These are phyloP conservation scores for Octomys mimax DNA, from an alignment of 2,797 vertebrate genomes.

Conservation along the genomic window DNA sequence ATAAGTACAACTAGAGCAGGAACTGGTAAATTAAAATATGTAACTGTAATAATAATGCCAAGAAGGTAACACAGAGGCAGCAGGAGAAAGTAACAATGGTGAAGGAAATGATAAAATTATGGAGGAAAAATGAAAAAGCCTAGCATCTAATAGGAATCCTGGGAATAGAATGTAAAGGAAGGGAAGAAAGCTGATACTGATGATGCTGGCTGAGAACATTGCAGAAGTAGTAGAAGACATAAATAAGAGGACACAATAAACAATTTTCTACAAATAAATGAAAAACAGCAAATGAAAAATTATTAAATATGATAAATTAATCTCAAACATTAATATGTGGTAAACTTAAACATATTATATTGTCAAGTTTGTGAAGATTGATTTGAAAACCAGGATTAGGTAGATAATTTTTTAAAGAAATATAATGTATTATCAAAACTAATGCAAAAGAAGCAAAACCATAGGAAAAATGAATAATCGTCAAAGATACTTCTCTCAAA, in stretches of 20 bases:
- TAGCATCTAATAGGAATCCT: neutral
- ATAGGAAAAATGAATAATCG: neutral
- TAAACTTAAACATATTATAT: neutral
- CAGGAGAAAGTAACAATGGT: neutral
- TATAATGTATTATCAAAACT: neutral
- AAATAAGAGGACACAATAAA: neutral
- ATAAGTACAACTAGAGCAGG: neutral
- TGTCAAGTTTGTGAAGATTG: neutral
- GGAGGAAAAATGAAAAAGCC: neutral
- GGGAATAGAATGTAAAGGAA: neutral
- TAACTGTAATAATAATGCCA: constrained; percentile 4
- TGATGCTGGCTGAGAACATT: neutral
- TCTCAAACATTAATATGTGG: neutral
- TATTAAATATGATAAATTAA: neutral
- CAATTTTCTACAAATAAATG: neutral
- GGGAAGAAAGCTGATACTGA: neutral
- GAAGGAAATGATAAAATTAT: neutral
- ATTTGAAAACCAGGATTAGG: neutral
- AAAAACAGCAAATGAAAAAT: neutral
- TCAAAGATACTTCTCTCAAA: constrained; percentile 6
- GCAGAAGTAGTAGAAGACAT: neutral
- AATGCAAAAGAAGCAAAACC: constrained; percentile 1
- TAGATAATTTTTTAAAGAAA: neutral
- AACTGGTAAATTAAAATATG: neutral
- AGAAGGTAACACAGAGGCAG: neutral